Percentiles rank a stretch among this genome's conserved stretches.
phyloP scores from a whole-genome alignment of 2,888 invertebrate genomes.

The Eupithecia exiguata region DNA sequence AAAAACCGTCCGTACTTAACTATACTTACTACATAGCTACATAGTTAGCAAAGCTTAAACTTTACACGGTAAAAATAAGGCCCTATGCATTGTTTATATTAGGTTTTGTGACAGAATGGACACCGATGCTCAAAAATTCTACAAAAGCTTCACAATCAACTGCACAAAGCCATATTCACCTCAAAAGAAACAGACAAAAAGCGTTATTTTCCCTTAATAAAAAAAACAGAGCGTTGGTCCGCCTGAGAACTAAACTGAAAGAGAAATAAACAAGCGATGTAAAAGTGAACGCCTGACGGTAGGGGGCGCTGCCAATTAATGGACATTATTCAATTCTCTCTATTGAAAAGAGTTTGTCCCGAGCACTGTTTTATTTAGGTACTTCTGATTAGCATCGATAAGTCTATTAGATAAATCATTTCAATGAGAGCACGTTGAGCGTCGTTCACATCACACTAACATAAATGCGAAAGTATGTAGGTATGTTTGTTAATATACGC shows the following conservation, averaged over 20 bases:
- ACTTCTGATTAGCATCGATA: no score
- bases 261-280: constrained; percentile 13
- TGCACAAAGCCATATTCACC: neutral
- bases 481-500: no score
- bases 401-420: neutral
- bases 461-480: no score
- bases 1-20: no score
- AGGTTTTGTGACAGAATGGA: no score
- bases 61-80: neutral
- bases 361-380: neutral
- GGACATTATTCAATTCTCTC: constrained; percentile 11
- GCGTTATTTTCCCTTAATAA: neutral
- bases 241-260: neutral
- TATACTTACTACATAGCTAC: no score
- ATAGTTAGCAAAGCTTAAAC: no score
- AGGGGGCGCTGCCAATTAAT: constrained; percentile 11
- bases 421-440: no score
- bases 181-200: neutral
- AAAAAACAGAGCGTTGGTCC: neutral
- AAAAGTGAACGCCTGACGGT: constrained; percentile 8
- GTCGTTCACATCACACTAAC: no score
- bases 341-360: neutral
- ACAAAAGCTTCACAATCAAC: neutral
- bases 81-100: no score
- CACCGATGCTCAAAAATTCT: neutral